Evolutionary conservation across 2,797 vertebrate species (phyloP).

Genomic region (Periparus ater): DNA sequence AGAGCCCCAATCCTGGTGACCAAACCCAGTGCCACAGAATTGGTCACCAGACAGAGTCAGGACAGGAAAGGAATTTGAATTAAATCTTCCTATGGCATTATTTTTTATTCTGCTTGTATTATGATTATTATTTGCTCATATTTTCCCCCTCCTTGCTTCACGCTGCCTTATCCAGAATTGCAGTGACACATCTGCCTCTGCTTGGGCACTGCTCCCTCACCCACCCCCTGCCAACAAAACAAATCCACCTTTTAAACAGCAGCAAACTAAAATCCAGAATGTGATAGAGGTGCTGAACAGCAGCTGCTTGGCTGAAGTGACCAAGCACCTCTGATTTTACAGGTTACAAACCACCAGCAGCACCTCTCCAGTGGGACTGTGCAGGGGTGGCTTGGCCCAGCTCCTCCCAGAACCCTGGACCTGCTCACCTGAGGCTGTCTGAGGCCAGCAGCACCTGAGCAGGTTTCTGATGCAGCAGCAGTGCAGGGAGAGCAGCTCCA

Average conservation of each 20-base stretch:
- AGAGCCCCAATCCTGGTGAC: not conserved
- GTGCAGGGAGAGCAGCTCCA: not conserved
- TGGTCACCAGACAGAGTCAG: not conserved
- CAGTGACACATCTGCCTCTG: not conserved
- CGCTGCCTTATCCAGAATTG: not conserved
- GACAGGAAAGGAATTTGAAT: not conserved
- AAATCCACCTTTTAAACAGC: not conserved
- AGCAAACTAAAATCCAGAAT: not conserved
- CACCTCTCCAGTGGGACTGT: not conserved
- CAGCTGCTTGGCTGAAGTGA: not conserved
- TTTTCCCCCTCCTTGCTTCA: not conserved
- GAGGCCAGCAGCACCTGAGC: not conserved
- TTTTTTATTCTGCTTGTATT: not conserved
- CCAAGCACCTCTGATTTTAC: not conserved
- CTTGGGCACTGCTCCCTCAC: not conserved
- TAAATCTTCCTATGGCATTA: not conserved
- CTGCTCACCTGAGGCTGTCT: not conserved
- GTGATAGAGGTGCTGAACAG: not conserved
- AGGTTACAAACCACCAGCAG: not conserved
- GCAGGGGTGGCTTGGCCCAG: not conserved
- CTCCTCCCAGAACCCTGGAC: not conserved
- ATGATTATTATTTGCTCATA: not conserved
- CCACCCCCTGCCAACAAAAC: not conserved
- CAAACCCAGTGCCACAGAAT: rapidly evolving
- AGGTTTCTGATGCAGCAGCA: not conserved